A percentile compares a stretch with the other conserved stretches of the same genome.
Evolutionary conservation across 2,113 vertebrate species (phyloP).

Genomic region (Prietella phreatophila): DNA sequence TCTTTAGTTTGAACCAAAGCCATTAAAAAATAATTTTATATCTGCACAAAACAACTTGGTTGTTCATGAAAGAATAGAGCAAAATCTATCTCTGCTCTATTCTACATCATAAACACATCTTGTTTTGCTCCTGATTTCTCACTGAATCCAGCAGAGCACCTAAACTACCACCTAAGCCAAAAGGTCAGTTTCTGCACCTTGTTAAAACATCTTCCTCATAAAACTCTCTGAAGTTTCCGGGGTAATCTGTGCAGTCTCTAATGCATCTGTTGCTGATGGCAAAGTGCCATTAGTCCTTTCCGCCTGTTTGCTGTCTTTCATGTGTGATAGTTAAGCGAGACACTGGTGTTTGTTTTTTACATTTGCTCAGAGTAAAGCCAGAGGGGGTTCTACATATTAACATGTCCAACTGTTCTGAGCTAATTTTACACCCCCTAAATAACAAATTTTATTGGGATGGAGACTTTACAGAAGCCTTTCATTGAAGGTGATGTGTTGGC

Average conservation of each 20-base stretch:
- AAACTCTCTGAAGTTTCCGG: constrained; percentile 26
- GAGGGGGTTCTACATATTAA: neutral
- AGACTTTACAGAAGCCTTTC: constrained; percentile 4
- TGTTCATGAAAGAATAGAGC: neutral
- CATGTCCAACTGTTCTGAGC: neutral
- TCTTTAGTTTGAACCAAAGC: neutral
- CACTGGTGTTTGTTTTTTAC: neutral
- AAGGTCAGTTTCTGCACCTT: constrained; percentile 22
- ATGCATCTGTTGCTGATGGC: constrained; percentile 11
- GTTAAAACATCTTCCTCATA: constrained; percentile 29
- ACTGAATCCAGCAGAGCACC: constrained; percentile 28
- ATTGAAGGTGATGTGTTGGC: neutral
- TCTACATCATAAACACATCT: constrained; percentile 13
- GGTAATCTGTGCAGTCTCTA: constrained; percentile 3
- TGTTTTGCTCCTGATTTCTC: neutral
- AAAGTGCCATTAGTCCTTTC: constrained; percentile 21
- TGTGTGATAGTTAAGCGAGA: neutral
- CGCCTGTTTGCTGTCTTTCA: neutral
- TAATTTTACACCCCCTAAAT: neutral
- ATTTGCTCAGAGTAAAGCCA: constrained; percentile 13
- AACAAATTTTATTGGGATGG: neutral
- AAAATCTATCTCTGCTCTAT: constrained; percentile 18
- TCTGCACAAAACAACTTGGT: neutral
- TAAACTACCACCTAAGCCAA: constrained; percentile 32
- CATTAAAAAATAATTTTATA: constrained; percentile 3